Conservation (phyloP, 1,140 invertebrate species). For the Aphidius ervi region DNA sequence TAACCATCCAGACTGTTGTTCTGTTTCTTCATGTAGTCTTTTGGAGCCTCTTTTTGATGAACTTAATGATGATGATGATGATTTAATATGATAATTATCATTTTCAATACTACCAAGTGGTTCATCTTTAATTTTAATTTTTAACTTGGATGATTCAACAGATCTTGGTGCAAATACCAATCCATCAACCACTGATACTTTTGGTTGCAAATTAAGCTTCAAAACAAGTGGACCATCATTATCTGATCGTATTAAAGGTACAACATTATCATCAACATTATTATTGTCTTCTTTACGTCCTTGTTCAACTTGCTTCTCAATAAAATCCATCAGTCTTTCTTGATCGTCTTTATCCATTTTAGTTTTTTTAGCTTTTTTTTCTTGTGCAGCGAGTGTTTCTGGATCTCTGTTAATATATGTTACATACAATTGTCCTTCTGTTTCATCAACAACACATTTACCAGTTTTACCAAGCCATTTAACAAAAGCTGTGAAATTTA, state of each 20-base stretch:
- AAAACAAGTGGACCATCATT: constrained; percentile 42
- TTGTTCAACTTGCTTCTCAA: constrained; percentile 76
- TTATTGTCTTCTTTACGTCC: constrained; percentile 56
- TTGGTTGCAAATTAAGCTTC: constrained; percentile 44
- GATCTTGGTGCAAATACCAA: constrained; percentile 17
- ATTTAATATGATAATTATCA: not conserved
- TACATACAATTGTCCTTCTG: constrained; percentile 94
- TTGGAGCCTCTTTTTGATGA: too few relatives aligned
- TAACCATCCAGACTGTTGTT: constrained; percentile 63
- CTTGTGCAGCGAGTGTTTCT: constrained; percentile 80
- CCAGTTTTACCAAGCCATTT: constrained; percentile 89
- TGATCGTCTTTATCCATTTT: constrained; percentile 95
- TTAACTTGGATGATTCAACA: not conserved
- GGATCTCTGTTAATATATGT: constrained; percentile 95
- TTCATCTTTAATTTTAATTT: constrained; percentile 27
- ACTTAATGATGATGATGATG: not conserved
- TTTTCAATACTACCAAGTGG: constrained; percentile 19
- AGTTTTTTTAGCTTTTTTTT: constrained; percentile 77
- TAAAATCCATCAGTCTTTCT: constrained; percentile 81
- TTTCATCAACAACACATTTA: constrained; percentile 93
- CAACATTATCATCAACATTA: constrained; percentile 26
- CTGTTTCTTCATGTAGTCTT: not conserved
- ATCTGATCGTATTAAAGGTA: constrained; percentile 38
- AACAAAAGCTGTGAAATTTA: constrained; percentile 92
- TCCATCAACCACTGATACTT: constrained; percentile 20